A percentile compares a stretch with the other conserved stretches of the same genome.
phyloP scores from a whole-genome alignment of 1,140 invertebrate species.

The Anoplophora glabripennis region DNA sequence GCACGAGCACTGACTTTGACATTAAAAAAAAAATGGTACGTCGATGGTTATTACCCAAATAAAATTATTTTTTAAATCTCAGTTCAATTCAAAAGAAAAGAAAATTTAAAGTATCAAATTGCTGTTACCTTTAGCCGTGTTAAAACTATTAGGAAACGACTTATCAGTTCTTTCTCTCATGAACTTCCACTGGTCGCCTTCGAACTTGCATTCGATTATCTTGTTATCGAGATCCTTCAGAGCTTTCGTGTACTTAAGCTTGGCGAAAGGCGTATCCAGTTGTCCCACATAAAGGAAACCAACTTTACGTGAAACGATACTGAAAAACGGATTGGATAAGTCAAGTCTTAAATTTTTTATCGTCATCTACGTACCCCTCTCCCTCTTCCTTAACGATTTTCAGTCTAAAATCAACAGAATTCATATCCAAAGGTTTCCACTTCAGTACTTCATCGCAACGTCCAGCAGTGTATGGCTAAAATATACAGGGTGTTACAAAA shows the following conservation, averaged over 20 bases:
- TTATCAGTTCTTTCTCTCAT: slow-evolving; percentile 97
- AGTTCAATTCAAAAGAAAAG: too few relatives aligned
- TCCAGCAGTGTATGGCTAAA: slow-evolving; percentile 80
- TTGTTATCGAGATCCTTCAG: slow-evolving; percentile 83
- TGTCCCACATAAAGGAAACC: slow-evolving; percentile 81
- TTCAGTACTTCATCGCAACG: slow-evolving; percentile 84
- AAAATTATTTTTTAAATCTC: too few relatives aligned
- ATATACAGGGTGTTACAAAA: too few relatives aligned
- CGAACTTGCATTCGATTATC: slow-evolving; percentile 93
- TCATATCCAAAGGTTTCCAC: slow-evolving; percentile 93
- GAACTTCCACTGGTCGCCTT: slow-evolving; percentile 81
- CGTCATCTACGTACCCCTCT: slow-evolving; percentile 59
- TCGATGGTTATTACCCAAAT: too few relatives aligned
- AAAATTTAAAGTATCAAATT: too few relatives aligned
- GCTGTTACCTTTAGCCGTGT: slow-evolving; percentile 71
- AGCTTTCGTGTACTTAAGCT: slow-evolving; percentile 75
- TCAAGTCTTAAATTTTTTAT: slow-evolving; percentile 2
- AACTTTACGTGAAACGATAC: slow-evolving; percentile 70
- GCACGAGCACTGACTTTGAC: too few relatives aligned
- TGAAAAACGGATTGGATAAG: slow-evolving; percentile 48
- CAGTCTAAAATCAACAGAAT: slow-evolving; percentile 94
- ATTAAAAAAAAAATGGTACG: too few relatives aligned
- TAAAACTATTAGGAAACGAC: slow-evolving; percentile 87
- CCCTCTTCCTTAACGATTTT: slow-evolving; percentile 73
- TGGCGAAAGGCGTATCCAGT: slow-evolving; percentile 59